Evolutionary conservation across 2,797 vertebrate species (phyloP), one percentile per base, ranked within the genome.

Genomic region (Hylomyscus alleni): DNA sequence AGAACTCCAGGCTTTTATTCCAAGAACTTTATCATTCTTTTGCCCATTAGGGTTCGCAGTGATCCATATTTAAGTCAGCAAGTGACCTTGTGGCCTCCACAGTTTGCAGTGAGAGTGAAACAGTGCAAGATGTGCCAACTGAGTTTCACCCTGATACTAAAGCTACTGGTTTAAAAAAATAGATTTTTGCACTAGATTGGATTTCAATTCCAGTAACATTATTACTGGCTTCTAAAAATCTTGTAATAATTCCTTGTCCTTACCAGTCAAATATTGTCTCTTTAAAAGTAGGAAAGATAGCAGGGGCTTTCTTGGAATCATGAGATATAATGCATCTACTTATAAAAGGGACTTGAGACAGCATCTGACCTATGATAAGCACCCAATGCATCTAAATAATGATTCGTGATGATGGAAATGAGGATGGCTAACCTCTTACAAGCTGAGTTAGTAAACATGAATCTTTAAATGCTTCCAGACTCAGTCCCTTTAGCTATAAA

Each of bases 391-490:
- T 47, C 4, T 56, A 85, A 54, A 1, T 67, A 17, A 76, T 13
- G 8, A 67, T 44, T 65, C 6, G 29, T 67, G 4, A 22, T 84
- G 40, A 69, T 60, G 15, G 24, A 9, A 65, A 52, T 37, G 37
- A 69, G 0, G 15, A 37, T 22, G 82, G 3, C 11, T 84, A 31
- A 20, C 26, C 17, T 10, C 17, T 84, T 54, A 60, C 8, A 88
- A 75, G 14, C 12, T 86, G 34, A 82, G 37, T 94, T 47, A 76
- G 78, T 96, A 75, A 78, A 72, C 67, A 40, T 13, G 75, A 95
- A 12, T 62, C 20, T 44, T 76, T 89, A 26, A 90, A 58, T 4
- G n/a, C 56, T 84, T 85, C 95, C 24, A 93, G 22, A 88, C 13
- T 81, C 17, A 34, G 6, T 4, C 91, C 29, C 34, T 82, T 77